Conservation (phyloP, 2,888 invertebrate species). For the Drosophila cracens region DNA sequence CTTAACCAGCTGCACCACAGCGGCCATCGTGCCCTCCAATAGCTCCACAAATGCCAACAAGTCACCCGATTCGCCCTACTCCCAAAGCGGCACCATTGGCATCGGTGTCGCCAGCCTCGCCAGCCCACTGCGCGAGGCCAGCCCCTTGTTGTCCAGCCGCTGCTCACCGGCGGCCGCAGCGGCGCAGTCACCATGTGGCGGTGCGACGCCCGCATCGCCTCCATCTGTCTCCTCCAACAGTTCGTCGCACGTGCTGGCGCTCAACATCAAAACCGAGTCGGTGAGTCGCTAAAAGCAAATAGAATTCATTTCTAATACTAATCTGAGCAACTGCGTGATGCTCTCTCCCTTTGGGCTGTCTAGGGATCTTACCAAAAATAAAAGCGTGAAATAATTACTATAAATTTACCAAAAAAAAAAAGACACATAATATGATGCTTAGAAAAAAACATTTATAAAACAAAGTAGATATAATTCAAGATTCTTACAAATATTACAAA, state of each 20-base stretch:
- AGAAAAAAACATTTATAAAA: no score
- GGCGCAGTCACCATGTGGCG: slow-evolving; percentile 60
- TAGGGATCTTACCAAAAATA: background rate
- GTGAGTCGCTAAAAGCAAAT: slow-evolving; percentile 73
- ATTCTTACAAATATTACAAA: background rate
- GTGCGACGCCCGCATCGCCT: slow-evolving; percentile 53
- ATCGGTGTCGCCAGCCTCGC: slow-evolving; percentile 39
- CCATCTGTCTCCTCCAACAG: slow-evolving; percentile 57
- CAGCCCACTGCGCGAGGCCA: slow-evolving; percentile 48
- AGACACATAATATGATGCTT: background rate
- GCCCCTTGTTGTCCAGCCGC: slow-evolving; percentile 60
- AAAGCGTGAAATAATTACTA: background rate
- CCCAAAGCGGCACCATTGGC: slow-evolving; percentile 65
- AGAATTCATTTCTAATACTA: slow-evolving; percentile 34
- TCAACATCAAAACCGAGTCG: slow-evolving; percentile 83
- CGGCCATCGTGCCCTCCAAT: slow-evolving; percentile 80
- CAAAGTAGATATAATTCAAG: background rate
- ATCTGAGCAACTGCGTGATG: slow-evolving; percentile 63
- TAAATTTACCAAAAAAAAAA: background rate
- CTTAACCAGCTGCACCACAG: slow-evolving; percentile 77
- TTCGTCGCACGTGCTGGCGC: slow-evolving; percentile 71
- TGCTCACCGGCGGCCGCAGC: slow-evolving; percentile 50
- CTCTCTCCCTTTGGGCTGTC: background rate
- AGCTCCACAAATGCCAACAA: slow-evolving; percentile 82
- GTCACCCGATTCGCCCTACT: slow-evolving; percentile 72